These are phyloP conservation scores for Podarcis raffonei DNA, from an alignment of 2,113 vertebrate species.

Conservation along the genomic window DNA sequence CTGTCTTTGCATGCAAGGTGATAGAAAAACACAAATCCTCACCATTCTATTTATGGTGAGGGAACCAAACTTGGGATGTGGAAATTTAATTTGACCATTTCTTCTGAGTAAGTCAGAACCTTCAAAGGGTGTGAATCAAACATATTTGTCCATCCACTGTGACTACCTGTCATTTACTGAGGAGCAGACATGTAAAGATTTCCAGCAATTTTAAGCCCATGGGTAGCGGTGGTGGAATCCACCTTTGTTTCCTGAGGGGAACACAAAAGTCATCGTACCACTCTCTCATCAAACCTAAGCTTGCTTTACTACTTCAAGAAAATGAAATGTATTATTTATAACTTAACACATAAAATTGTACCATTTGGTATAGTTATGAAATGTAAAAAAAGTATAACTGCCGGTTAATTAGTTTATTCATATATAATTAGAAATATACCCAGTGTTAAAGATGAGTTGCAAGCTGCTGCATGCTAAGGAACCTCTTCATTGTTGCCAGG, in stretches of 20 bases:
- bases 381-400: background rate
- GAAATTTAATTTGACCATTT: background rate
- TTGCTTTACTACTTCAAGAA: background rate
- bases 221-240: background rate
- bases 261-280: too few species aligned
- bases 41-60: too few species aligned
- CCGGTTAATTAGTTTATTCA: background rate
- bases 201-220: background rate
- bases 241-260: background rate
- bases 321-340: background rate
- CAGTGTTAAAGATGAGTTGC: background rate
- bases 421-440: background rate
- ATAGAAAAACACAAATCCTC: too few species aligned
- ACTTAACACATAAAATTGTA: background rate
- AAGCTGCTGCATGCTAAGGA: background rate
- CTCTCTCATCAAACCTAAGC: background rate
- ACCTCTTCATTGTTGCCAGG: background rate
- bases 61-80: too few species aligned
- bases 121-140: too few species aligned
- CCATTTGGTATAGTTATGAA: background rate
- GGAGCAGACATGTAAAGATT: background rate
- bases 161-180: background rate
- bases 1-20: too few species aligned
- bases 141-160: too few species aligned
- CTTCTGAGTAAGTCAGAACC: background rate